Evolutionary conservation across 2,113 vertebrate species (phyloP).

Genomic region (Aythya baeri): DNA sequence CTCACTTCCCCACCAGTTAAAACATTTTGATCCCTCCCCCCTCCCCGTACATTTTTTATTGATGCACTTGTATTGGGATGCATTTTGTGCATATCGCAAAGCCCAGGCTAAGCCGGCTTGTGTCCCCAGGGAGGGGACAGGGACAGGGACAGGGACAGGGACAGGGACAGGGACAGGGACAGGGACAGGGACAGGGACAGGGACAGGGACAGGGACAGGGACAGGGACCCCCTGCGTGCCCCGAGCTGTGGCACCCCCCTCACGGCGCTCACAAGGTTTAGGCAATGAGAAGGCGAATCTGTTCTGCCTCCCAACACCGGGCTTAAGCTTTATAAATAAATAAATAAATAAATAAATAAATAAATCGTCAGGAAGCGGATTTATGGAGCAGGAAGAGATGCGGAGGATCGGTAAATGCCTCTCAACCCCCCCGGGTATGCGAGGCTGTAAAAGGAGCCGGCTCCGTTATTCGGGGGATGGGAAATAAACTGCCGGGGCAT

Average conservation of each 20-base stretch:
- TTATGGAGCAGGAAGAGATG: not conserved
- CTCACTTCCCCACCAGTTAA: not conserved
- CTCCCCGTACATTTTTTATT: not conserved
- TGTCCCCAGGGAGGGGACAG: not conserved
- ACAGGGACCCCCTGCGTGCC: not conserved
- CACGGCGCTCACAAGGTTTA: not conserved
- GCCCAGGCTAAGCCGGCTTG: not conserved
- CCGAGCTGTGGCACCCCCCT: not conserved
- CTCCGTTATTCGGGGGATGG: not conserved
- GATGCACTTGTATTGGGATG: not conserved
- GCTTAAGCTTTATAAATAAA: not conserved
- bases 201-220: not conserved
- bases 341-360: not conserved
- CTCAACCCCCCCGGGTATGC: rapidly evolving
- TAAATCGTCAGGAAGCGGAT: rapidly evolving
- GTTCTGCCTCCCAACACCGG: rapidly evolving
- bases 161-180: not conserved
- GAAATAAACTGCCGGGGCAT: not conserved
- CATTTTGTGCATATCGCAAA: not conserved
- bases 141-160: not conserved
- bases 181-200: not conserved
- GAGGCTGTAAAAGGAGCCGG: not conserved
- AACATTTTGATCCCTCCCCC: not conserved
- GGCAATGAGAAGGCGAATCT: not conserved
- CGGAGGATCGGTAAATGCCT: not conserved